Evolutionary conservation across 2,888 invertebrate genomes (phyloP).

Genomic region (Lepidocyrtinus sp.): DNA sequence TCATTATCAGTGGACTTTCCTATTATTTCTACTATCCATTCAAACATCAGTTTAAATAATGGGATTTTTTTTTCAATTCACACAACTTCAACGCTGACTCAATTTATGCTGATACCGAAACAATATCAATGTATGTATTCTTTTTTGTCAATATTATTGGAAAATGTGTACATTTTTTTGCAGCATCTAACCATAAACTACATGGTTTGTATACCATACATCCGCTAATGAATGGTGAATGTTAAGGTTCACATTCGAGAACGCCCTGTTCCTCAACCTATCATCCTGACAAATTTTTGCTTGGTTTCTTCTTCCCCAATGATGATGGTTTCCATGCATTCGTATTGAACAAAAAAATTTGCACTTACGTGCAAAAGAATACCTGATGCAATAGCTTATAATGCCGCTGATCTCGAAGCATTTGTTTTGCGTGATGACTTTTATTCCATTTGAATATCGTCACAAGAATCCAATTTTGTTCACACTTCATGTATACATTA

Average conservation of each 20-base stretch:
- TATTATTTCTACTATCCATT: too few species aligned
- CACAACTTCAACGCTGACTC: too few species aligned
- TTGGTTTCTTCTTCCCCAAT: neutral
- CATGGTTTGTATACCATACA: too few species aligned
- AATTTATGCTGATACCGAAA: too few species aligned
- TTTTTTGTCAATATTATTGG: too few species aligned
- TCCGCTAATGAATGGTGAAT: neutral
- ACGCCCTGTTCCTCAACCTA: neutral
- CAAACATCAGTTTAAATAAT: too few species aligned
- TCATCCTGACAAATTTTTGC: neutral
- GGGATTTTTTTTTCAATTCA: too few species aligned
- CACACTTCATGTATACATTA: too few species aligned
- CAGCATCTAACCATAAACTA: too few species aligned
- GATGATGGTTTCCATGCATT: neutral
- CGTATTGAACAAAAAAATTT: slow-evolving; percentile 9
- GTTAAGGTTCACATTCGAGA: neutral
- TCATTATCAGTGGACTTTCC: too few species aligned
- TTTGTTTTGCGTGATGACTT: neutral
- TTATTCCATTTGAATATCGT: neutral
- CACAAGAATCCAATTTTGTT: neutral
- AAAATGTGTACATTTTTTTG: too few species aligned
- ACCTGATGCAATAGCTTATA: neutral
- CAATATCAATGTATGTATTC: too few species aligned
- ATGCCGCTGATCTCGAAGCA: neutral
- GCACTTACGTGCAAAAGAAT: neutral